Percentiles rank a stretch among this genome's conserved stretches.
These are phyloP conservation scores for Gymnoscopelus braueri DNA, from an alignment of 2,797 vertebrate species.

Conservation along the genomic window DNA sequence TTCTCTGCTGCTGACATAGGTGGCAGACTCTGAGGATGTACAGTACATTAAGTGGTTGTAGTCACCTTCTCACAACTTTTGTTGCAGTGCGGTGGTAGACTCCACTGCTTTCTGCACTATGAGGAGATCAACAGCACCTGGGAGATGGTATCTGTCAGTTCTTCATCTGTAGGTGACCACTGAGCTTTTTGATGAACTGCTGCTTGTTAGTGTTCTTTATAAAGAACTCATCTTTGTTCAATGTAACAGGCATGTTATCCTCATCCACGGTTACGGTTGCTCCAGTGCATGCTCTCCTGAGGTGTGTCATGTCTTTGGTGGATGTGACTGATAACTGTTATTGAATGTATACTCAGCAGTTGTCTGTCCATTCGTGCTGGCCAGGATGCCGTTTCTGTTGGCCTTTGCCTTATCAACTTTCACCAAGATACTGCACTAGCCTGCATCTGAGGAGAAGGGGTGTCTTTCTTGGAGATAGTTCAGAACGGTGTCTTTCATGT, in stretches of 20 bases:
- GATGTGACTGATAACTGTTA: conserved; percentile 4
- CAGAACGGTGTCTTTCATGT: not conserved
- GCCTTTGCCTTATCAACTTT: conserved; percentile 23
- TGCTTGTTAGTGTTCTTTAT: no score
- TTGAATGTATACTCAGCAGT: conserved; percentile 22
- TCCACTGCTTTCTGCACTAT: conserved; percentile 6
- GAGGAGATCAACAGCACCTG: conserved; percentile 5
- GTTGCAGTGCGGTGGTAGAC: not conserved
- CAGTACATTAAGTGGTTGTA: not conserved
- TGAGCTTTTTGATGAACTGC: not conserved
- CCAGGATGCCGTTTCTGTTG: conserved; percentile 14
- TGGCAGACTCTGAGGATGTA: no score
- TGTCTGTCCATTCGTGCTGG: conserved; percentile 20
- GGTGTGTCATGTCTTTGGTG: not conserved
- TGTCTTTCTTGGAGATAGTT: not conserved
- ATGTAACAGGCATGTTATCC: not conserved
- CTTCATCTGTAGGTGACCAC: not conserved
- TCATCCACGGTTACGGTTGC: not conserved
- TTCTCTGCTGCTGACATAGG: no score
- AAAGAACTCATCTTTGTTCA: no score
- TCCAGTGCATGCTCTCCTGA: not conserved
- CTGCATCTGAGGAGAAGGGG: not conserved
- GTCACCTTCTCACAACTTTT: not conserved
- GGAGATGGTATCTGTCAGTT: not conserved
- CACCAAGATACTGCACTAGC: not conserved